Percentiles rank a stretch among this genome's conserved stretches.
phyloP scores from a whole-genome alignment of 2,797 vertebrate genomes.

The Craterocephalus amniculus region DNA sequence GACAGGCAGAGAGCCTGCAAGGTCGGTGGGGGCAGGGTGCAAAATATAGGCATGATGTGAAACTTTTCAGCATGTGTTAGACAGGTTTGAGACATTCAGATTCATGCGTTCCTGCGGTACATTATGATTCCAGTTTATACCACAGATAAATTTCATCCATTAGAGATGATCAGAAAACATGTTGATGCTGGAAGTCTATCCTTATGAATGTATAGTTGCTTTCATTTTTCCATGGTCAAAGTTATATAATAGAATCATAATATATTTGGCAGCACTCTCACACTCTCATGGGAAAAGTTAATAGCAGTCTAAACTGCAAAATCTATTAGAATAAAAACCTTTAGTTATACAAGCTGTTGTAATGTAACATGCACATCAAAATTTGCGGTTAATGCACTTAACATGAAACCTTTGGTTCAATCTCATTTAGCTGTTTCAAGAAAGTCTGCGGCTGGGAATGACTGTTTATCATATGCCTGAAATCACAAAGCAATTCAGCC shows the following conservation, averaged over 20 bases:
- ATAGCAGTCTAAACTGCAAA: conserved; percentile 30
- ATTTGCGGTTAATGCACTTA: conserved; percentile 40
- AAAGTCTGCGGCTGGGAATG: background rate
- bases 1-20: conserved; percentile 56
- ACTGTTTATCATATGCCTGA: background rate
- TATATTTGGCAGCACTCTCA: conserved; percentile 20
- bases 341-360: background rate
- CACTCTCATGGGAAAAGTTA: conserved; percentile 26
- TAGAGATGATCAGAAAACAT: background rate
- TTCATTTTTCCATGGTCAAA: conserved; percentile 32
- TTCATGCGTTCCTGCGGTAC: background rate
- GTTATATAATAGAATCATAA: conserved; percentile 45
- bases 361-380: conserved; percentile 3
- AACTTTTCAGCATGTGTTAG: background rate
- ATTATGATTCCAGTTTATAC: background rate
- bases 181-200: conserved; percentile 11
- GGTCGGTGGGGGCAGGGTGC: conserved; percentile 52
- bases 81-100: background rate
- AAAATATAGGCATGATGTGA: conserved; percentile 5
- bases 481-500: background rate
- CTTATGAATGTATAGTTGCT: conserved; percentile 5
- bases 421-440: conserved; percentile 7
- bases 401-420: conserved; percentile 26
- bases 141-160: background rate
- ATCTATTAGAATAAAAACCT: background rate